These are phyloP conservation scores for Muscidifurax raptorellus DNA, from an alignment of 1,140 invertebrate species.

Conservation along the genomic window DNA sequence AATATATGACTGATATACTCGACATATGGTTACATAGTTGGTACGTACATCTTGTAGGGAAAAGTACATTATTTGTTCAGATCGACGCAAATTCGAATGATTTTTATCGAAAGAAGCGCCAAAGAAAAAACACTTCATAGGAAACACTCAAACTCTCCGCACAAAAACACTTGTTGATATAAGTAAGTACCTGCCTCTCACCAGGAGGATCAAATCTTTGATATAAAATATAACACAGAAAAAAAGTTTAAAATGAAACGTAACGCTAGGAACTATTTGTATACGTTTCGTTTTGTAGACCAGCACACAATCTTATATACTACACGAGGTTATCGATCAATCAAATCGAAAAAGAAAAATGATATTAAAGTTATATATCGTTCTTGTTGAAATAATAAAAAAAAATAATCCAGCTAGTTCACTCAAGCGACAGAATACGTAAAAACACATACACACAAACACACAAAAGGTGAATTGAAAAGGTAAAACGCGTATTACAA, in stretches of 20 bases:
- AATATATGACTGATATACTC: not conserved
- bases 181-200: not conserved
- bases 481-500: not conserved
- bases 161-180: constrained; percentile 2
- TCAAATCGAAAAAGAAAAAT: too few relatives aligned
- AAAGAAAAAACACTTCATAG: too few relatives aligned
- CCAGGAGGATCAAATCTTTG: not conserved
- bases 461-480: not conserved
- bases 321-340: too few relatives aligned
- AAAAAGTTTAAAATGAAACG: not conserved
- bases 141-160: not conserved
- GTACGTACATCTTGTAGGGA: not conserved
- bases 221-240: not conserved
- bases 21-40: not conserved
- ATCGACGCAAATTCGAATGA: not conserved
- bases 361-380: not conserved
- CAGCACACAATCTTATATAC: not conserved
- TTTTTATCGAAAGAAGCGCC: too few relatives aligned
- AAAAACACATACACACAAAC: not conserved
- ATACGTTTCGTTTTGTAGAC: not conserved
- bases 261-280: not conserved
- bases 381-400: not conserved
- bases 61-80: not conserved
- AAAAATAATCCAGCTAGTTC: not conserved
- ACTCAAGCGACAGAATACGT: not conserved